Percentiles rank a stretch among this genome's conserved stretches.
Conservation (phyloP, 37 sponge, comb jelly and placozoan genomes). For the Theonella swinhoei region DNA sequence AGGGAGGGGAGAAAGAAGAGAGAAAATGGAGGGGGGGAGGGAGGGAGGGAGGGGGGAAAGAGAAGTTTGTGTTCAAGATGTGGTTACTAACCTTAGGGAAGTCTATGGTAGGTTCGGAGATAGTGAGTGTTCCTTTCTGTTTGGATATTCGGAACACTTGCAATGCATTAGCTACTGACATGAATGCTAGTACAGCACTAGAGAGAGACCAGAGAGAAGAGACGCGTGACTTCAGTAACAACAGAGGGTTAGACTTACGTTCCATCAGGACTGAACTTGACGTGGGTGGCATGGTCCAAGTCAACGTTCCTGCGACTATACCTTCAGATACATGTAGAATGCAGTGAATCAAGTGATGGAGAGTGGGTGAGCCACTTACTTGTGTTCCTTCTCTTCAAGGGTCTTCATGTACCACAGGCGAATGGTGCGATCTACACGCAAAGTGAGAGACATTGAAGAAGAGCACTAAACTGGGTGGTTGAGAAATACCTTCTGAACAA, state of each 20-base stretch:
- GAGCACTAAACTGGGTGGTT: not conserved
- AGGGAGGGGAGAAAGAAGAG: too few species aligned
- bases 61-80: too few species aligned
- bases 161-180: conserved; percentile 20
- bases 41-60: too few species aligned
- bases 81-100: conserved; percentile 51
- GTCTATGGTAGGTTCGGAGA: conserved; percentile 25
- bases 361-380: conserved; percentile 27
- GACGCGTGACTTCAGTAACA: not conserved
- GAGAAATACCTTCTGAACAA: conserved; percentile 79
- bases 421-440: conserved; percentile 68
- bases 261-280: conserved; percentile 89
- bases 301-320: conserved; percentile 61
- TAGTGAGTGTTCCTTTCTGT: not conserved
- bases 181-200: conserved; percentile 40
- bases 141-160: conserved; percentile 53
- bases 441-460: not conserved
- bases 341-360: not conserved
- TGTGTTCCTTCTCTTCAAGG: conserved; percentile 82
- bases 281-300: conserved; percentile 66
- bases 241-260: conserved; percentile 37
- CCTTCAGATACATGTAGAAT: conserved; percentile 32
- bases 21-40: too few species aligned
- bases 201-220: not conserved
- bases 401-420: conserved; percentile 82